phyloP scores from a whole-genome alignment of 2,888 invertebrate genomes.

The Agriopis aurantiaria region DNA sequence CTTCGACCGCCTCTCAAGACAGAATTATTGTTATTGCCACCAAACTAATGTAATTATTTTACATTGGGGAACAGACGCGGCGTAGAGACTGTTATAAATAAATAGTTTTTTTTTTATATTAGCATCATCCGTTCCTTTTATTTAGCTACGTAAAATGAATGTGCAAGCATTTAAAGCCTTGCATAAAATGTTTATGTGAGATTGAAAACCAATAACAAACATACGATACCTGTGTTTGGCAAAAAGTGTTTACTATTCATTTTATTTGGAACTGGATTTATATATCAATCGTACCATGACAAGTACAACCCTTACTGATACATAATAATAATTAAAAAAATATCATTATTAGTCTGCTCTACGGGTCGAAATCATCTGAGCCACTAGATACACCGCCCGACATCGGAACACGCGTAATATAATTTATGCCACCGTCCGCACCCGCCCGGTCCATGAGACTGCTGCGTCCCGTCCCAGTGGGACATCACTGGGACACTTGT shows the following conservation, averaged over 20 bases:
- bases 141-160: background rate
- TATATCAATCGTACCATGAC: background rate
- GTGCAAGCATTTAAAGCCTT: background rate
- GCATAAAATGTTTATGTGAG: background rate
- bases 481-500: slow-evolving; percentile 65
- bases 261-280: background rate
- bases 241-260: background rate
- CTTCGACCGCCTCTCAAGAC: slow-evolving; percentile 64
- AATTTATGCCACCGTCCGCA: slow-evolving; percentile 64
- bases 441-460: slow-evolving; percentile 45
- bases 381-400: slow-evolving; percentile 39
- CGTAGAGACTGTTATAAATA: too few relatives aligned
- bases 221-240: background rate
- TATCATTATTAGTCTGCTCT: slow-evolving; percentile 15
- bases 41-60: slow-evolving; percentile 84
- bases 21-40: slow-evolving; percentile 83
- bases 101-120: too few relatives aligned
- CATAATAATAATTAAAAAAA: background rate
- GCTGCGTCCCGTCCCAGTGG: slow-evolving; percentile 45
- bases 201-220: background rate
- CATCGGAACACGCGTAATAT: slow-evolving; percentile 46
- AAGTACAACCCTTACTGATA: too few relatives aligned
- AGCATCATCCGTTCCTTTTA: background rate
- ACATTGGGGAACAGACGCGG: slow-evolving; percentile 57
- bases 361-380: slow-evolving; percentile 8